phyloP scores from a whole-genome alignment of 2,113 vertebrate species.

The Tinamus guttatus region DNA sequence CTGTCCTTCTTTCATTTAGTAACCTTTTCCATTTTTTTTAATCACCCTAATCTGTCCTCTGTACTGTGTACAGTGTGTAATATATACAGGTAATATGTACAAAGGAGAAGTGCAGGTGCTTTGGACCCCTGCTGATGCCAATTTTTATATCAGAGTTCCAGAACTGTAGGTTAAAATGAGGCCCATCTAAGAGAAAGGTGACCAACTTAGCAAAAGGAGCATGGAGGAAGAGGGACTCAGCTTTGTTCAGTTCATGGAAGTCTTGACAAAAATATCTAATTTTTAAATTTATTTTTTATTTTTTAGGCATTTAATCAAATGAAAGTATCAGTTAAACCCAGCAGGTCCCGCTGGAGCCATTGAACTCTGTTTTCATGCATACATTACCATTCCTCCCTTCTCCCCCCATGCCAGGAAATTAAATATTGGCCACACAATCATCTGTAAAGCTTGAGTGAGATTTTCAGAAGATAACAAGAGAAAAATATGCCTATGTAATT shows the following conservation, averaged over 20 bases:
- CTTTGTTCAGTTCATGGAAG: background rate
- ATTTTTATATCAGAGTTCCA: background rate
- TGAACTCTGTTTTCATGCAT: background rate
- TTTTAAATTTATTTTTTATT: background rate
- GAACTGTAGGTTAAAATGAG: background rate
- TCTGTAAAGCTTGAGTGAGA: background rate
- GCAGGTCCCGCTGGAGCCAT: accelerated
- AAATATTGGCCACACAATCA: background rate
- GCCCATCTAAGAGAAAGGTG: background rate
- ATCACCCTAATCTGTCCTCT: background rate
- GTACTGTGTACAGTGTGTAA: background rate
- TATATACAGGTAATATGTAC: background rate
- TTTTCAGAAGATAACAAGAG: background rate
- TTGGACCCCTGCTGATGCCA: background rate
- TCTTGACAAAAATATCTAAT: background rate
- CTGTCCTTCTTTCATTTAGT: background rate
- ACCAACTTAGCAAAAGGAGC: background rate
- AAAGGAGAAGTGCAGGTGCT: background rate
- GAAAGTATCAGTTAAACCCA: background rate
- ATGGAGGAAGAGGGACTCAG: background rate
- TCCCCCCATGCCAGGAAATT: background rate
- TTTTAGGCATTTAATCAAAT: background rate
- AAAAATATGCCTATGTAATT: background rate
- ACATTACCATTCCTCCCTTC: background rate
- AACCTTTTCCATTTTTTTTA: background rate